Conservation (phyloP, 2,888 invertebrate genomes). For the Onchidella celtica region DNA sequence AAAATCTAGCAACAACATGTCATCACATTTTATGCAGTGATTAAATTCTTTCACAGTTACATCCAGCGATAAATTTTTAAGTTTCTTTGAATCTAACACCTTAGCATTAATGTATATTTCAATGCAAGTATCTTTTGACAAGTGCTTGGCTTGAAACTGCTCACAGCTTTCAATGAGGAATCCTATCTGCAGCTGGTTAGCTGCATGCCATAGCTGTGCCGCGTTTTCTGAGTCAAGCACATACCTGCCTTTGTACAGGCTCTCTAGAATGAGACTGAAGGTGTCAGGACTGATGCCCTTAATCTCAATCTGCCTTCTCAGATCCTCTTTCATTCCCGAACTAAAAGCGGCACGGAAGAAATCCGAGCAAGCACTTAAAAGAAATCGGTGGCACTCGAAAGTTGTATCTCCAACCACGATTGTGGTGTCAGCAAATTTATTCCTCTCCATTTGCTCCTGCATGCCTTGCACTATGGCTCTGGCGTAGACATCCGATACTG, state of each 20-base stretch:
- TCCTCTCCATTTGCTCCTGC: neutral
- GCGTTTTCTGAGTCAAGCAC: constrained; percentile 8
- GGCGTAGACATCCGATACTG: neutral
- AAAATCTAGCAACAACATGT: constrained; percentile 12
- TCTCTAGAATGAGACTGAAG: constrained; percentile 13
- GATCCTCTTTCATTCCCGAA: neutral
- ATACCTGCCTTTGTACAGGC: constrained; percentile 21
- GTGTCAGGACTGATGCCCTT: neutral
- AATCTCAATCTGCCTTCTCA: neutral
- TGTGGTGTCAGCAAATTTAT: neutral
- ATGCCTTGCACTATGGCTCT: neutral
- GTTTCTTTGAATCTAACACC: neutral
- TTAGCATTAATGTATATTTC: constrained; percentile 24
- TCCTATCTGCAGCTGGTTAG: constrained; percentile 16
- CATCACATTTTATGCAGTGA: neutral
- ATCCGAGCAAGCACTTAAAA: constrained; percentile 18
- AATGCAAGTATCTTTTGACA: constrained; percentile 14
- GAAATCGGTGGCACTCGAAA: constrained; percentile 29
- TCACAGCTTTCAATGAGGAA: constrained; percentile 28
- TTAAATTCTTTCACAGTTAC: constrained; percentile 9
- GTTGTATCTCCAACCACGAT: neutral
- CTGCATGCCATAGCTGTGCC: constrained; percentile 11
- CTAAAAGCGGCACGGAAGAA: constrained; percentile 13
- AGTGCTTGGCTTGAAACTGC: neutral
- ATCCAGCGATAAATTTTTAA: neutral